These are phyloP conservation scores for Amphipoea lucens DNA, from an alignment of 2,888 invertebrate genomes.

Conservation along the genomic window DNA sequence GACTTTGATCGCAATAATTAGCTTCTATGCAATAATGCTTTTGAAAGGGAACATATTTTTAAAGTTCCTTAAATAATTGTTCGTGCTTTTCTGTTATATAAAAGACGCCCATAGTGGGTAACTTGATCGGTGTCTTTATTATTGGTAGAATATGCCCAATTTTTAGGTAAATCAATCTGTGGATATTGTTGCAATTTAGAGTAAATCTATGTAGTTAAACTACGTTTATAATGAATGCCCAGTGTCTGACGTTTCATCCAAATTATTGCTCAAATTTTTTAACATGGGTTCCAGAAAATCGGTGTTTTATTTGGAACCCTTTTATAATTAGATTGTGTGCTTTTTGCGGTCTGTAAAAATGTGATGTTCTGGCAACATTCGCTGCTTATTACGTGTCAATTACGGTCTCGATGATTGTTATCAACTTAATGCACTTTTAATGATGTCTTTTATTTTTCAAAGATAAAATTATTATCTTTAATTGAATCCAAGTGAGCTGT, in stretches of 20 bases:
- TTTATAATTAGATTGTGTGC: constrained; percentile 68
- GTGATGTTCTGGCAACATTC: constrained; percentile 46
- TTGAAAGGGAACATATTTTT: constrained; percentile 42
- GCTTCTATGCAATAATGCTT: constrained; percentile 46
- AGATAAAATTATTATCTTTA: constrained; percentile 26
- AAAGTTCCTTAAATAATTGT: constrained; percentile 30
- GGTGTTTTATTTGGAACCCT: constrained; percentile 48
- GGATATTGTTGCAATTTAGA: constrained; percentile 62
- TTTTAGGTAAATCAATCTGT: constrained; percentile 45
- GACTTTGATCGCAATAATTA: constrained; percentile 55
- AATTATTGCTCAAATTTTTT: constrained; percentile 69
- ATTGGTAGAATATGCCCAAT: constrained; percentile 36
- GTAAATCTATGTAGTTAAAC: constrained; percentile 69
- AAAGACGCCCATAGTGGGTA: constrained; percentile 37
- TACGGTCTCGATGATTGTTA: constrained; percentile 44
- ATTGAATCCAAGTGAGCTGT: constrained; percentile 41
- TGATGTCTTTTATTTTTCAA: constrained; percentile 30
- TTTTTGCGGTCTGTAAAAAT: constrained; percentile 65
- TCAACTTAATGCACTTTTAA: constrained; percentile 27
- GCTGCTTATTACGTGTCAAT: constrained; percentile 59
- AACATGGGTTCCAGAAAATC: constrained; percentile 42
- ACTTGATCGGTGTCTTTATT: constrained; percentile 44
- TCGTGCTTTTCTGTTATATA: constrained; percentile 27
- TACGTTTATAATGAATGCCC: constrained; percentile 66
- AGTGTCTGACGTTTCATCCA: constrained; percentile 70